Base-by-base conservation (phyloP, 2,113 vertebrate species). In the Xiphias gladius region DNA sequence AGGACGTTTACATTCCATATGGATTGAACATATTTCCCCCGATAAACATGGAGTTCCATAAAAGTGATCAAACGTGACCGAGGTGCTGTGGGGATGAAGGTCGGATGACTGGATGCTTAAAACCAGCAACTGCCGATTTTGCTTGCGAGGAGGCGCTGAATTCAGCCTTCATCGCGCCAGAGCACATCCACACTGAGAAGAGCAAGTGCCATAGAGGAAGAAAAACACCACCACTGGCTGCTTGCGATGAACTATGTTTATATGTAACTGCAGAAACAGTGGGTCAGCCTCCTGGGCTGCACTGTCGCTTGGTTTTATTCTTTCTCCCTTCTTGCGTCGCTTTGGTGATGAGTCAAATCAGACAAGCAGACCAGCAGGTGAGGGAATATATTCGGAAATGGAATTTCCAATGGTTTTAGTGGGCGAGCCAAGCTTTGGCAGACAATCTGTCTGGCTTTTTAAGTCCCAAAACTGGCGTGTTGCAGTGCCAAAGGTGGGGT, bases 321-420 rank as follows among this genome's bases (percentile, higher is more conserved):
- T 16, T 7, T 11, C 43, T 39, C 54, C 17, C 32, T 17, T 52
- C 66, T 20, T 57, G 22, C 37, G 22, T 59, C 46, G 65, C n/a
- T 79, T 7, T 79, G 39, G n/a, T 65, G 70, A 85, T 71, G 73
- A 87, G 61, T 83, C 63, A 59, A 70, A 87, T 69, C 80, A 71
- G 69, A 83, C 74, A 71, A 69, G 69, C 59, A 63, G 64, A 75
- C 61, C 73, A 83, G 74, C 76, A 87, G 82, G 76, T 73, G 82
- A 80, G 69, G 79, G 79, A 81, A 89, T 63, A 81, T 73, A 76
- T 85, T 81, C 70, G 74, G 87, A 83, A 70, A 80, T 57, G 68
- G 55, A 84, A 80, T 87, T 84, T 87, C 74, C 73, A 83, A 88
- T 74, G 65, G 67, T 58, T 86, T 83, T 74, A 81, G 65, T 12